Evolutionary conservation across 2,888 invertebrate species (phyloP).

Genomic region (Limnephilus auricula): DNA sequence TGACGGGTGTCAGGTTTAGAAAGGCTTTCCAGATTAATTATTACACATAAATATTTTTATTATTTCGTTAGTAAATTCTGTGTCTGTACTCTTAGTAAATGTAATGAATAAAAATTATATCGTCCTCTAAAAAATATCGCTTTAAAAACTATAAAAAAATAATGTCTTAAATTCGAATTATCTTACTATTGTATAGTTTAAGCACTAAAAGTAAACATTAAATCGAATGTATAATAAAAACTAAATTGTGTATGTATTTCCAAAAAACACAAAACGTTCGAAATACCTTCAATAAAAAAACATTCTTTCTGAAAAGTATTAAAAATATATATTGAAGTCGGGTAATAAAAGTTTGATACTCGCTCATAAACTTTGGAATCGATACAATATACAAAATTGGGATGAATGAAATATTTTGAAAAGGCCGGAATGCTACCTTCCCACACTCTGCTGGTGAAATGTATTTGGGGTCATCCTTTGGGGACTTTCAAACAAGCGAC

Average conservation of each 20-base stretch:
- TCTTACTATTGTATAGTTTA: neutral
- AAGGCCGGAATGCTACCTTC: slow-evolving; percentile 17
- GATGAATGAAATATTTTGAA: neutral
- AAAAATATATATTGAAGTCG: neutral
- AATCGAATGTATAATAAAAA: neutral
- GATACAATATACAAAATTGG: neutral
- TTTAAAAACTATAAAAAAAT: neutral
- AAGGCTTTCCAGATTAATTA: too few species aligned
- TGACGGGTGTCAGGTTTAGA: too few species aligned
- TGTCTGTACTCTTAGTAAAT: too few species aligned
- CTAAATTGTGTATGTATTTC: neutral
- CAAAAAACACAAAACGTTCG: neutral
- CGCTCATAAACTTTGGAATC: neutral
- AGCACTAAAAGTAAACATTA: neutral
- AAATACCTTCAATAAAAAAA: neutral
- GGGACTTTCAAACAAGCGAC: slow-evolving; percentile 8
- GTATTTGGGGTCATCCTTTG: neutral
- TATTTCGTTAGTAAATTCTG: too few species aligned
- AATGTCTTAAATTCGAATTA: neutral
- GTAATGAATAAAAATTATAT: neutral
- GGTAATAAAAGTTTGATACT: neutral
- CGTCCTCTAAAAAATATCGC: neutral
- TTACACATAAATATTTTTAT: too few species aligned
- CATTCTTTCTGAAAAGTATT: neutral
- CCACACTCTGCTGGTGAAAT: slow-evolving; percentile 10